These are phyloP conservation scores for Tichodroma muraria DNA, from an alignment of 2,113 vertebrate genomes.

Conservation along the genomic window DNA sequence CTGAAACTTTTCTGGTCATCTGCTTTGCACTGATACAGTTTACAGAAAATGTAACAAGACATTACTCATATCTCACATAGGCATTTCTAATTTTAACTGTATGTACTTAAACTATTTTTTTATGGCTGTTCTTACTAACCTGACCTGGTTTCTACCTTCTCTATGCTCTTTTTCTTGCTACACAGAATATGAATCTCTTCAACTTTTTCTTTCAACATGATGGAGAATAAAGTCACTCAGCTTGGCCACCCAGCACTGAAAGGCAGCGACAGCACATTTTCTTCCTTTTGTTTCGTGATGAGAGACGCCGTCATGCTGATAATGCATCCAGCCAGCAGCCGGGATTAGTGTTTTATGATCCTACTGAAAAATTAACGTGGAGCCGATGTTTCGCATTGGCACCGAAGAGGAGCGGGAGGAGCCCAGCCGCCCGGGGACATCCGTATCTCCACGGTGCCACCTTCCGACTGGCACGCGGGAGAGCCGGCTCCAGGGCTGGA, in stretches of 20 bases:
- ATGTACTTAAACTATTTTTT: neutral
- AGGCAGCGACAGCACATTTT: neutral
- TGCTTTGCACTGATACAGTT: neutral
- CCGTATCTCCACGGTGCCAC: neutral
- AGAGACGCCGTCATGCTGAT: neutral
- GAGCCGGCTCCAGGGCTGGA: neutral
- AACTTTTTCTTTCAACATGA: neutral
- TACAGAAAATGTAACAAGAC: neutral
- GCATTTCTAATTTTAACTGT: neutral
- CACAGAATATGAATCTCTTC: neutral
- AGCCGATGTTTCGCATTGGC: neutral
- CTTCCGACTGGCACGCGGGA: neutral
- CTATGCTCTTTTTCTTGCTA: neutral
- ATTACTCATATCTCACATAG: neutral
- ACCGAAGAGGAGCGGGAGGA: neutral
- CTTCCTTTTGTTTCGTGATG: neutral
- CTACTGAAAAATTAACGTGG: neutral
- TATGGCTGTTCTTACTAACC: neutral
- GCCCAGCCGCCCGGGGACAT: neutral
- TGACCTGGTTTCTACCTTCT: neutral
- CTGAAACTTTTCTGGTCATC: neutral
- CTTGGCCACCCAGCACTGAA: neutral
- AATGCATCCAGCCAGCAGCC: neutral
- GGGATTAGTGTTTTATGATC: neutral
- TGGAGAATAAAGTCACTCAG: neutral